A percentile compares a stretch with the other conserved stretches of the same genome.
phyloP scores from a whole-genome alignment of 2,113 vertebrate genomes.

The Misgurnus mizolepis region DNA sequence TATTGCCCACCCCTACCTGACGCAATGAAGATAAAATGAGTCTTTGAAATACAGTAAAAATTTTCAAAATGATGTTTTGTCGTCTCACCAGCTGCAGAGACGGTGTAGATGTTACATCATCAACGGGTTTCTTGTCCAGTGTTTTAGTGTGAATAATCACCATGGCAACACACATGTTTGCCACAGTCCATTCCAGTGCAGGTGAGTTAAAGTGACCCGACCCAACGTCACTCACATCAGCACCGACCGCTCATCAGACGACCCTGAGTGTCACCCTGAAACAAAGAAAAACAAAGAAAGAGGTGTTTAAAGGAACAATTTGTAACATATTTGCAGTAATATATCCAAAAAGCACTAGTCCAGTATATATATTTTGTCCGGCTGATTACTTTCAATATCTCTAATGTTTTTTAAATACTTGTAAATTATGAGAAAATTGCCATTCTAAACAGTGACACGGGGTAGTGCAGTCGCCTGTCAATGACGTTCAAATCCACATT shows the following conservation, averaged over 20 bases:
- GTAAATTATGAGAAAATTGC: no score
- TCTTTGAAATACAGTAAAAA: no score
- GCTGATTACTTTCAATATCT: no score
- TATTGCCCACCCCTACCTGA: no score
- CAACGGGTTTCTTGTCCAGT: conserved; percentile 82
- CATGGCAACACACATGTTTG: conserved; percentile 79
- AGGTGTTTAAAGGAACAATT: neutral
- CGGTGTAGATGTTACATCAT: conserved; percentile 76
- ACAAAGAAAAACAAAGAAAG: neutral
- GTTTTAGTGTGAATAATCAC: conserved; percentile 89
- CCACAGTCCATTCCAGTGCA: conserved; percentile 59
- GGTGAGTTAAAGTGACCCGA: conserved; percentile 53
- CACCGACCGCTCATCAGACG: conserved; percentile 49
- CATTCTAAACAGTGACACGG: no score
- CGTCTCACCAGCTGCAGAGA: conserved; percentile 80
- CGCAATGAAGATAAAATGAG: no score
- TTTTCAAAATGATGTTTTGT: neutral
- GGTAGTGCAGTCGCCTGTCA: no score
- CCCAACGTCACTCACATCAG: conserved; percentile 59
- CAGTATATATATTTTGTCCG: no score
- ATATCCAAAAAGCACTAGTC: no score
- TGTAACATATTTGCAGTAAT: no score
- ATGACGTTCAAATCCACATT: no score
- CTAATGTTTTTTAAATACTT: no score
- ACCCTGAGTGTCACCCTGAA: conserved; percentile 35